Evolutionary conservation across 2,888 invertebrate genomes (phyloP).

Genomic region (Drosophila percnosoma): DNA sequence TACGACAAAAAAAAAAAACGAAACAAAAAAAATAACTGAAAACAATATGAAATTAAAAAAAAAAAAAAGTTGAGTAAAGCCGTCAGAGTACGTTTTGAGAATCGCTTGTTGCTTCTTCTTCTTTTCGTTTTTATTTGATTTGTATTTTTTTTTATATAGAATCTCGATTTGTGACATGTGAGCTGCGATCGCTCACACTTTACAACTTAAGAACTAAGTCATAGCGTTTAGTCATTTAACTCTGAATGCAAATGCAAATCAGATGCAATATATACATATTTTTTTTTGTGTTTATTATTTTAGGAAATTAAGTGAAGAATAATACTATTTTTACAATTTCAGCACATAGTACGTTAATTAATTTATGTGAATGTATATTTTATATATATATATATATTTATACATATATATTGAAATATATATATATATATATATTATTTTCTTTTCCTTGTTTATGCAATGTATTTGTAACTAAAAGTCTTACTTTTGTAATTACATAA

Average conservation of each 20-base stretch:
- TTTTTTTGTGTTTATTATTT: constrained; percentile 2
- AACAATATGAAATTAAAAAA: constrained; percentile 5
- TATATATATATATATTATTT: constrained; percentile 12
- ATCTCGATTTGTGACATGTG: constrained; percentile 29
- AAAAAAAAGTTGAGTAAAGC: constrained; percentile 15
- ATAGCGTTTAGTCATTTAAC: constrained; percentile 58
- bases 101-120: constrained; percentile 35
- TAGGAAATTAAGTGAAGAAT: constrained; percentile 6
- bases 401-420: constrained; percentile 3
- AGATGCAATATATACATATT: constrained; percentile 14
- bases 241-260: constrained; percentile 15
- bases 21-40: constrained; percentile 1
- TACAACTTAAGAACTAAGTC: constrained; percentile 72
- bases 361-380: constrained; percentile 32
- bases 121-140: constrained; percentile 7
- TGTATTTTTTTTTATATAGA: constrained; percentile 1
- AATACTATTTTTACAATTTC: constrained; percentile 40
- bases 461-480: constrained; percentile 53
- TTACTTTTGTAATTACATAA: constrained; percentile 29
- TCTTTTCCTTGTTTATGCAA: constrained; percentile 22
- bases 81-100: constrained; percentile 20
- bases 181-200: constrained; percentile 24
- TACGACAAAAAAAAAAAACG: constrained; percentile 10
- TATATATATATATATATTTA: constrained; percentile 17
- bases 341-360: constrained; percentile 55